phyloP scores from a whole-genome alignment of 2,888 invertebrate species.

The Cataglyphis livida region DNA sequence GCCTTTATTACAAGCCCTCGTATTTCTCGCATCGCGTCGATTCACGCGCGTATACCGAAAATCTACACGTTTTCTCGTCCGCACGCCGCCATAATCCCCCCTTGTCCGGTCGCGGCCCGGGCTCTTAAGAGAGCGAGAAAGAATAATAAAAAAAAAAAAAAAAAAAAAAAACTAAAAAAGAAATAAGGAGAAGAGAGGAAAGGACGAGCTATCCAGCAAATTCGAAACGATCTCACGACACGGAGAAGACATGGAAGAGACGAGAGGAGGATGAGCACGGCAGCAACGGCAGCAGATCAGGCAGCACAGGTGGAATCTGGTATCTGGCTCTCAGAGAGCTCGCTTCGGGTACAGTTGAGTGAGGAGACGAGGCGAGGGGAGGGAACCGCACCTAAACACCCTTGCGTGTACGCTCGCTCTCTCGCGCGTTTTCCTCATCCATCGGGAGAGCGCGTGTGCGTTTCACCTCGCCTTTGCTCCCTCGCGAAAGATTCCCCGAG shows the following conservation, averaged over 20 bases:
- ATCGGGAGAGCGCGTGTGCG: slow-evolving; percentile 72
- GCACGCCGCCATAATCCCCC: slow-evolving; percentile 20
- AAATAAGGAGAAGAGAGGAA: not conserved
- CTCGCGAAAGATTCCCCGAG: slow-evolving; percentile 55
- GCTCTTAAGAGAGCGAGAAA: slow-evolving; percentile 23
- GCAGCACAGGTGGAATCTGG: slow-evolving; percentile 85
- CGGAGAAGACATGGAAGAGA: slow-evolving; percentile 68
- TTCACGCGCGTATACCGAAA: slow-evolving; percentile 32
- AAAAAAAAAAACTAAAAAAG: not conserved
- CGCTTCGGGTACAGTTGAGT: slow-evolving; percentile 64
- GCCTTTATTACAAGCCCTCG: slow-evolving; percentile 40
- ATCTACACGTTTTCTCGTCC: slow-evolving; percentile 42
- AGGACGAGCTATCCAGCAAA: slow-evolving; percentile 63
- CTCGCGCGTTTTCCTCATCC: slow-evolving; percentile 74
- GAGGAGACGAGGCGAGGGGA: slow-evolving; percentile 29
- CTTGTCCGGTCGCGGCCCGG: not conserved
- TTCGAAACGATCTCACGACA: slow-evolving; percentile 74
- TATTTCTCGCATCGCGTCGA: slow-evolving; percentile 24
- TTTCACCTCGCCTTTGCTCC: slow-evolving; percentile 71
- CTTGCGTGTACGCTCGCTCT: slow-evolving; percentile 79
- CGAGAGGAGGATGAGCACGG: slow-evolving; percentile 72
- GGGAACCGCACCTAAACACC: slow-evolving; percentile 80
- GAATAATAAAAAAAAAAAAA: not conserved
- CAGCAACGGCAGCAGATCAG: slow-evolving; percentile 73
- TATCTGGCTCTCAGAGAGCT: slow-evolving; percentile 77